Evolutionary conservation across 2,113 vertebrate species (phyloP).

Genomic region (Brachyhypopomus gauderio): DNA sequence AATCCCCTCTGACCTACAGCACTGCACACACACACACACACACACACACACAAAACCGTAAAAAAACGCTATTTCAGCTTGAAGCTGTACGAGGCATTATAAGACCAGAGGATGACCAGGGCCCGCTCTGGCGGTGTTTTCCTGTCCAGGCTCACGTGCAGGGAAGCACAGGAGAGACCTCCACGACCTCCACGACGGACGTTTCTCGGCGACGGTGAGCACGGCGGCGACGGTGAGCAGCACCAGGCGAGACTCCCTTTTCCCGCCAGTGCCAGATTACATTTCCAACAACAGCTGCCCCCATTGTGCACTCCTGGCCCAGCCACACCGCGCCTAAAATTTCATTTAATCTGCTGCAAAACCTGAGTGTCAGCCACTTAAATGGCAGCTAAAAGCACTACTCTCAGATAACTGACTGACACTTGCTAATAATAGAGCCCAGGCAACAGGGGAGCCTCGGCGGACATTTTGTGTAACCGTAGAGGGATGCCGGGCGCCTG

Average conservation of each 20-base stretch:
- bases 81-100: too few species aligned
- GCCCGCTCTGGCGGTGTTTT: too few species aligned
- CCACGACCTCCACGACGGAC: too few species aligned
- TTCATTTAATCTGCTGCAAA: conserved; percentile 82
- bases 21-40: conserved; percentile 45
- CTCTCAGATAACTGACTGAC: conserved; percentile 83
- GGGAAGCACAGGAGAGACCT: too few species aligned
- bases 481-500: conserved; percentile 66
- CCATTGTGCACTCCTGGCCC: conserved; percentile 76
- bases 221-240: conserved; percentile 26
- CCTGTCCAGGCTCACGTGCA: too few species aligned
- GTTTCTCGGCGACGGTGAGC: background rate
- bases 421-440: conserved; percentile 81
- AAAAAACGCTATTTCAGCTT: conserved; percentile 4
- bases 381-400: conserved; percentile 83
- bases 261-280: conserved; percentile 67
- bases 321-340: conserved; percentile 82
- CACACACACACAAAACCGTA: conserved; percentile 27
- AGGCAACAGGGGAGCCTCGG: conserved; percentile 60
- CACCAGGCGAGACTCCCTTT: conserved; percentile 47
- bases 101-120: too few species aligned
- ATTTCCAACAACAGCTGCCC: conserved; percentile 77
- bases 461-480: conserved; percentile 78
- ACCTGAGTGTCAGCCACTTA: conserved; percentile 80
- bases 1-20: conserved; percentile 66